Conservation (phyloP, 2,797 vertebrate species). For the Amblyraja radiata region DNA sequence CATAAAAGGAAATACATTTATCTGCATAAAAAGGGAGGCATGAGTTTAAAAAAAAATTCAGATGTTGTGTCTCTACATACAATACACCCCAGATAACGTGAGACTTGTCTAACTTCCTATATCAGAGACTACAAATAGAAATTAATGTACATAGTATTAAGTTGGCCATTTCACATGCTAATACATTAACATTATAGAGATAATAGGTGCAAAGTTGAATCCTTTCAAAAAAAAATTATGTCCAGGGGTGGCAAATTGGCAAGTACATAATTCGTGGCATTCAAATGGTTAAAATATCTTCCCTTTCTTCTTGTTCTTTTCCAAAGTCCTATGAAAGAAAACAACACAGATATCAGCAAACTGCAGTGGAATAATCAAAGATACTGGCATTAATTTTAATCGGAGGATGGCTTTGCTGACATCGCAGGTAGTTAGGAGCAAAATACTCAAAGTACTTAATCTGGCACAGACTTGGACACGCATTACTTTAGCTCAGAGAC, state of each 20-base stretch:
- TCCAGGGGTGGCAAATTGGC: constrained; percentile 81
- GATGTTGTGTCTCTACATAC: constrained; percentile 73
- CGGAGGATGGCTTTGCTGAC: too few relatives aligned
- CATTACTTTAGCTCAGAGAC: too few relatives aligned
- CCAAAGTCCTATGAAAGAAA: constrained; percentile 76
- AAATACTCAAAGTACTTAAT: too few relatives aligned
- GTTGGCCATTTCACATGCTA: constrained; percentile 63
- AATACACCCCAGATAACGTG: constrained; percentile 68
- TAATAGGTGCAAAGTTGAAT: constrained; percentile 68
- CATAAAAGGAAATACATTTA: constrained; percentile 68
- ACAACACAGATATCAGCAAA: background rate
- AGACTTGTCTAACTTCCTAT: constrained; percentile 65
- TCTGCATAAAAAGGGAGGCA: constrained; percentile 65
- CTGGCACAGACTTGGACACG: too few relatives aligned
- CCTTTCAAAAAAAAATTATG: constrained; percentile 66
- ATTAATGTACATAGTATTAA: constrained; percentile 62
- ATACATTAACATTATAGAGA: constrained; percentile 70
- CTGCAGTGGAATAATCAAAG: too few relatives aligned
- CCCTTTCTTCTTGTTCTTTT: constrained; percentile 99
- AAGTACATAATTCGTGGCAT: constrained; percentile 67
- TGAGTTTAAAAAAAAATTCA: constrained; percentile 61
- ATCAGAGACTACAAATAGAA: constrained; percentile 54
- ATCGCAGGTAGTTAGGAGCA: too few relatives aligned
- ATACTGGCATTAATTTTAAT: too few relatives aligned
- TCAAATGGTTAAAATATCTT: constrained; percentile 86